phyloP scores from a whole-genome alignment of 2,888 invertebrate genomes.

The Dromius quadrimaculatus region DNA sequence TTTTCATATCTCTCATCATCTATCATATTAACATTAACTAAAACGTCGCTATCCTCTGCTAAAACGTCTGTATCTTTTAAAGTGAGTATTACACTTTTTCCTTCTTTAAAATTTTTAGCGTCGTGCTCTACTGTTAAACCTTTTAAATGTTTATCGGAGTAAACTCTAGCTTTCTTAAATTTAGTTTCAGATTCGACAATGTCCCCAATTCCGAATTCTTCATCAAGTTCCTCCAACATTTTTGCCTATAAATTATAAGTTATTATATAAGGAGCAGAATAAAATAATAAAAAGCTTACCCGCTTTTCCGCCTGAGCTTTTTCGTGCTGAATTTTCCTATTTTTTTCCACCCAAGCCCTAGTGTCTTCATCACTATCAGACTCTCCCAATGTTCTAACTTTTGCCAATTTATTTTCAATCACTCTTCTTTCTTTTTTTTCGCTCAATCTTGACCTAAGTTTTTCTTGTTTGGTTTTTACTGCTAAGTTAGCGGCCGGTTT shows the following conservation, averaged over 20 bases:
- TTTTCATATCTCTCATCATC: conserved; percentile 88
- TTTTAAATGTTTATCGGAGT: conserved; percentile 78
- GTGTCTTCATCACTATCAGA: conserved; percentile 81
- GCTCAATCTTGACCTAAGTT: conserved; percentile 83
- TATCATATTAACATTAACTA: conserved; percentile 91
- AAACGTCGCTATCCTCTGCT: conserved; percentile 86
- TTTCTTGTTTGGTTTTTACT: conserved; percentile 81
- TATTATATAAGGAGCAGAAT: neutral
- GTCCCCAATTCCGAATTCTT: conserved; percentile 90
- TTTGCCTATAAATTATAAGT: conserved; percentile 76
- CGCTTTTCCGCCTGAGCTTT: conserved; percentile 87
- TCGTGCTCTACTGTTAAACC: conserved; percentile 92
- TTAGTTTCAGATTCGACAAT: conserved; percentile 84
- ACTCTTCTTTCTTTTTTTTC: conserved; percentile 83
- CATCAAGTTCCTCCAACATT: conserved; percentile 94
- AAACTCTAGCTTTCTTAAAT: conserved; percentile 72
- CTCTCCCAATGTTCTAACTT: conserved; percentile 75
- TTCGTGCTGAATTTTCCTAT: conserved; percentile 80
- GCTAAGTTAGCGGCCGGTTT: conserved; percentile 84
- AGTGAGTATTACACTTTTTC: conserved; percentile 88
- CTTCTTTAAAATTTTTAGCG: conserved; percentile 77
- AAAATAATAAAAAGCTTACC: conserved; percentile 67
- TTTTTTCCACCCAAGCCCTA: conserved; percentile 85
- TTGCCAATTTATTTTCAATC: conserved; percentile 76
- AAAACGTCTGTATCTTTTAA: conserved; percentile 93